These are phyloP conservation scores for Caenorhabditis brenneri DNA, from an alignment of 1,140 invertebrate genomes.

Conservation along the genomic window DNA sequence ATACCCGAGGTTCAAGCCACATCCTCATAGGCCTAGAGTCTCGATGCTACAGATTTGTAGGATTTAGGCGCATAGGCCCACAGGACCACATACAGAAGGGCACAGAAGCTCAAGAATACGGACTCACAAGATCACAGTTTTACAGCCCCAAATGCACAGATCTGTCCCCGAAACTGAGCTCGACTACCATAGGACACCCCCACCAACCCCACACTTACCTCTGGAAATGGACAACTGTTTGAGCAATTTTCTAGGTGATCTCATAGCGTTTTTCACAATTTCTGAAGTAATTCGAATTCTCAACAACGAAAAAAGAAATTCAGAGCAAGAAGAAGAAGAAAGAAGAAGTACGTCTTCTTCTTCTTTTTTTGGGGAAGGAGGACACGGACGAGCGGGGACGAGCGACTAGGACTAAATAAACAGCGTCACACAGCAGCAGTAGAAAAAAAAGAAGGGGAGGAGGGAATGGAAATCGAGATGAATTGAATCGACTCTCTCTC, in stretches of 20 bases:
- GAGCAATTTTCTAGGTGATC: conserved; percentile 45
- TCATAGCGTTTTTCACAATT: not conserved
- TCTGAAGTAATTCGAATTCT: not conserved
- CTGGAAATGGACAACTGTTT: conserved; percentile 46
- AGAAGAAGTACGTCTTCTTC: not conserved
- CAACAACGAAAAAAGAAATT: not conserved
- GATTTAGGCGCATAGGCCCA: too few species aligned
- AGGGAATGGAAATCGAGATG: conserved; percentile 31
- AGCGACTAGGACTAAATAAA: conserved; percentile 15
- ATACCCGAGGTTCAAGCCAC: too few species aligned
- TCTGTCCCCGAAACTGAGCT: not conserved
- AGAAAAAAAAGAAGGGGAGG: not conserved
- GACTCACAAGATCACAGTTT: too few species aligned
- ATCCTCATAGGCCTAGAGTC: too few species aligned
- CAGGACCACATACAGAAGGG: too few species aligned
- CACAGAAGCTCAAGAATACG: too few species aligned
- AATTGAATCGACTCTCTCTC: conserved; percentile 21
- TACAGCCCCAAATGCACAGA: too few species aligned
- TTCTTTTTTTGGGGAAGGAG: not conserved
- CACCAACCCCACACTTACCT: not conserved
- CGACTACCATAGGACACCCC: not conserved
- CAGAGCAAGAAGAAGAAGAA: not conserved
- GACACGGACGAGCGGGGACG: not conserved
- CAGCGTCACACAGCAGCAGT: not conserved
- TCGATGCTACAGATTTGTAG: too few species aligned